phyloP scores from a whole-genome alignment of 53 echinoderm and acorn worm genomes.

The Crossaster papposus region DNA sequence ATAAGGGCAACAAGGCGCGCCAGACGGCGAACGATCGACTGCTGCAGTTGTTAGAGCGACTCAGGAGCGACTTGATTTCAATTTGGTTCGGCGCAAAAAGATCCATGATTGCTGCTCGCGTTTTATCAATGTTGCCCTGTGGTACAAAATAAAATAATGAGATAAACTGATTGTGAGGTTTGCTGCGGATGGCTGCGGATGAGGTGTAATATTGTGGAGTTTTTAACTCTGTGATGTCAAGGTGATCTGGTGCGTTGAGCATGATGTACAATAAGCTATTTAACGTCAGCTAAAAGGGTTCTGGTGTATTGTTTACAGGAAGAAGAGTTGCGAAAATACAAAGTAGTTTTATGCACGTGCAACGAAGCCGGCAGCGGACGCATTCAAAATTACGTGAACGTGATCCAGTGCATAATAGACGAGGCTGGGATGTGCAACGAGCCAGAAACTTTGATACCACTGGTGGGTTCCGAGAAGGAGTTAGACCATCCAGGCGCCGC shows the following conservation, averaged over 20 bases:
- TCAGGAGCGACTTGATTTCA: no score
- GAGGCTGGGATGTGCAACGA: conserved; percentile 99
- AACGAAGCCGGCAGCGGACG: conserved; percentile 75
- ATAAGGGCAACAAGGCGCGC: no score
- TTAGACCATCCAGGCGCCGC: neutral
- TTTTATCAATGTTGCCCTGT: no score
- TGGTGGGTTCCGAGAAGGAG: conserved; percentile 61
- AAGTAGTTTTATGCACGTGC: conserved; percentile 85
- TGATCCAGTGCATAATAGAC: conserved; percentile 91
- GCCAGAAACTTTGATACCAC: conserved; percentile 88
- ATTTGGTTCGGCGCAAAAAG: no score
- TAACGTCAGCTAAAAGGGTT: neutral
- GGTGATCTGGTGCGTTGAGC: no score
- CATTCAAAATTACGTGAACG: conserved; percentile 62
- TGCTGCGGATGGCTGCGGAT: neutral
- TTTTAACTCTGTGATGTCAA: no score
- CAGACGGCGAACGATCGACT: no score
- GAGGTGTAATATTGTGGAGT: neutral
- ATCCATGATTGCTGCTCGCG: no score
- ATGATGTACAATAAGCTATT: neutral
- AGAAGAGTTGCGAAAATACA: conserved; percentile 69
- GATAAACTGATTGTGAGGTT: neutral
- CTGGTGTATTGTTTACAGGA: conserved; percentile 35
- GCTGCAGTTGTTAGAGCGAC: no score
- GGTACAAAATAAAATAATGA: no score